Percentiles rank a stretch among this genome's conserved stretches.
Evolutionary conservation across 2,888 invertebrate genomes (phyloP).

Genomic region (Perizoma flavofasciatum): DNA sequence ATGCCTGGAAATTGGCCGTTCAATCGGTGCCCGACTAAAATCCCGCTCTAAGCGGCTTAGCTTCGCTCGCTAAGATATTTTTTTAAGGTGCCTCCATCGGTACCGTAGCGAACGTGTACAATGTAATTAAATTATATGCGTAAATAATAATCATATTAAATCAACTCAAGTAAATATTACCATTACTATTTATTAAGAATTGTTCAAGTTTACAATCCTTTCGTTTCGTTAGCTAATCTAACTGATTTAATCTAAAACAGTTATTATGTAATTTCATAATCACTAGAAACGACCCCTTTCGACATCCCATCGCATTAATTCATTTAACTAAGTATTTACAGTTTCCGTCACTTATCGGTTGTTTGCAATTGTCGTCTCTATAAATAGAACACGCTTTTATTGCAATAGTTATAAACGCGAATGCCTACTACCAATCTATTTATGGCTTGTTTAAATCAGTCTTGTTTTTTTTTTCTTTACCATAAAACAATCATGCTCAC

Average conservation of each 20-base stretch:
- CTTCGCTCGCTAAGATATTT: not conserved
- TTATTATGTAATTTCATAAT: too few species aligned
- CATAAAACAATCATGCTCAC: too few species aligned
- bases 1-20: not conserved
- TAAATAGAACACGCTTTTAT: constrained; percentile 28
- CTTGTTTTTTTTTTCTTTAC: not conserved
- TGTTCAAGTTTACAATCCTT: too few species aligned
- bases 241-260: too few species aligned
- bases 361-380: constrained; percentile 15
- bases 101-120: not conserved
- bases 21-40: not conserved
- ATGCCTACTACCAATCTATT: constrained; percentile 11
- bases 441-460: not conserved
- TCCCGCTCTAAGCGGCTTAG: not conserved
- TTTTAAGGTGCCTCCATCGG: not conserved
- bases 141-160: too few species aligned
- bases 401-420: constrained; percentile 16
- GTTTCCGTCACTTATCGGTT: constrained; percentile 16
- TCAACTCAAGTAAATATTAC: too few species aligned
- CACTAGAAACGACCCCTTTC: too few species aligned
- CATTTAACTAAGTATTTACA: constrained; percentile 2
- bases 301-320: not conserved
- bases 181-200: too few species aligned
- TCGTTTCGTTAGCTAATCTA: too few species aligned
- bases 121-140: too few species aligned